A percentile compares a stretch with the other conserved stretches of the same genome.
Evolutionary conservation across 37 sponge, comb jelly and placozoan species (phyloP).

Genomic region (Chondrilla cf. caribensis): DNA sequence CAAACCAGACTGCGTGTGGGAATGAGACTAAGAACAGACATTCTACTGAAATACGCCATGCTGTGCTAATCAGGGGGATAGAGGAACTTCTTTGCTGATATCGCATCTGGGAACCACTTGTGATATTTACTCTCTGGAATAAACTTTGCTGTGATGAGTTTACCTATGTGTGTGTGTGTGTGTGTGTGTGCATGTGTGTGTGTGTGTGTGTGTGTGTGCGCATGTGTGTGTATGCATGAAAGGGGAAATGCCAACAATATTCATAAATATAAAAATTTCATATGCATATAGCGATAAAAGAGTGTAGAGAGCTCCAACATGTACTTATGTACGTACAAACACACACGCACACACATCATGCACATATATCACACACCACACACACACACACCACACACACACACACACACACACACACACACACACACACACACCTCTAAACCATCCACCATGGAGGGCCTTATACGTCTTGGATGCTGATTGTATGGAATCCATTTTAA

Average conservation of each 20-base stretch:
- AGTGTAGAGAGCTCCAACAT: background rate
- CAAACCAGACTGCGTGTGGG: too few relatives aligned
- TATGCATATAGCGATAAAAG: too few relatives aligned
- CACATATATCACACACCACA: slow-evolving; percentile 74
- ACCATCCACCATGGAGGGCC: slow-evolving; percentile 80
- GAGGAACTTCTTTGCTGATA: slow-evolving; percentile 27
- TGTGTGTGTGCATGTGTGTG: too few relatives aligned
- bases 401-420: slow-evolving; percentile 29
- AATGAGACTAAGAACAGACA: too few relatives aligned
- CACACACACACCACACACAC: background rate
- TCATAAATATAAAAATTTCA: too few relatives aligned
- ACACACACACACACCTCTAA: slow-evolving; percentile 43
- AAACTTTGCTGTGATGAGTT: slow-evolving; percentile 69
- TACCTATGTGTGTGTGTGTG: slow-evolving; percentile 30
- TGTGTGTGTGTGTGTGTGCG: too few relatives aligned
- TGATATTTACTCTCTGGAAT: slow-evolving; percentile 49
- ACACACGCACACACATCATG: slow-evolving; percentile 4
- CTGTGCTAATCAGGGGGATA: background rate
- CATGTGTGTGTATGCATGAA: background rate
- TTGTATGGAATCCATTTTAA: slow-evolving; percentile 65
- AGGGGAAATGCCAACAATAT: background rate
- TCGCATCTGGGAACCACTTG: slow-evolving; percentile 60
- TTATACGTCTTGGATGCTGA: slow-evolving; percentile 61
- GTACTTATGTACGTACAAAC: background rate
- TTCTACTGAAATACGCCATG: too few relatives aligned